phyloP scores from a whole-genome alignment of 1,140 invertebrate genomes.

The Drosophila prosaltans region DNA sequence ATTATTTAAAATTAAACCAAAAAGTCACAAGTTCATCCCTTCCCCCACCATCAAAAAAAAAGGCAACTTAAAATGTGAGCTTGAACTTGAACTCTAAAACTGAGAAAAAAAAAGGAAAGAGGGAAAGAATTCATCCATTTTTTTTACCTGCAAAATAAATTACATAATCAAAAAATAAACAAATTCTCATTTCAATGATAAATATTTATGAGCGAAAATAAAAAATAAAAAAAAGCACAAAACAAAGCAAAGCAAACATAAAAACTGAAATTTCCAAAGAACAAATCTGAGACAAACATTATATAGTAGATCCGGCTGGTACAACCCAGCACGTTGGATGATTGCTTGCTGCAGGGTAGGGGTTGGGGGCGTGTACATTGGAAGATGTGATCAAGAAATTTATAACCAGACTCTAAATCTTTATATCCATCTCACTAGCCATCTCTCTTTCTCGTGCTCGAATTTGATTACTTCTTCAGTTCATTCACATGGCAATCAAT shows the following conservation, averaged over 20 bases:
- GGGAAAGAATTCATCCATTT: slow-evolving; percentile 21
- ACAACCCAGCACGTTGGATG: slow-evolving; percentile 59
- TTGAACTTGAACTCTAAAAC: slow-evolving; percentile 58
- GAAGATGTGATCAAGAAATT: slow-evolving; percentile 31
- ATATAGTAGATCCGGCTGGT: slow-evolving; percentile 69
- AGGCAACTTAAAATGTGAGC: slow-evolving; percentile 9
- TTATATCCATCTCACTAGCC: slow-evolving; percentile 16
- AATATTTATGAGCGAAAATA: slow-evolving; percentile 75
- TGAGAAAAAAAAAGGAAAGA: not conserved
- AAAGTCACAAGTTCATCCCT: slow-evolving; percentile 43
- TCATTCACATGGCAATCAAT: slow-evolving; percentile 75
- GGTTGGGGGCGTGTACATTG: not conserved
- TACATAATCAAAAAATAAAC: slow-evolving; percentile 67
- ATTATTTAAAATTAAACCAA: slow-evolving; percentile 42
- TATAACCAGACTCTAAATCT: slow-evolving; percentile 55
- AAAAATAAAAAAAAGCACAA: slow-evolving; percentile 47
- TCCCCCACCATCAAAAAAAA: slow-evolving; percentile 44
- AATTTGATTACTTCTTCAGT: slow-evolving; percentile 33
- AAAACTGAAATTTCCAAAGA: slow-evolving; percentile 59
- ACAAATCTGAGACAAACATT: slow-evolving; percentile 29
- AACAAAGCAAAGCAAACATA: slow-evolving; percentile 23
- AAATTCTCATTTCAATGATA: slow-evolving; percentile 54
- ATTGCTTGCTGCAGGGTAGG: not conserved
- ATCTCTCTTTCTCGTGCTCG: not conserved
- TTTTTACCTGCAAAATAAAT: slow-evolving; percentile 47